These are phyloP conservation scores for Micoletzkya japonica DNA, from an alignment of 2,888 invertebrate genomes.

Conservation along the genomic window DNA sequence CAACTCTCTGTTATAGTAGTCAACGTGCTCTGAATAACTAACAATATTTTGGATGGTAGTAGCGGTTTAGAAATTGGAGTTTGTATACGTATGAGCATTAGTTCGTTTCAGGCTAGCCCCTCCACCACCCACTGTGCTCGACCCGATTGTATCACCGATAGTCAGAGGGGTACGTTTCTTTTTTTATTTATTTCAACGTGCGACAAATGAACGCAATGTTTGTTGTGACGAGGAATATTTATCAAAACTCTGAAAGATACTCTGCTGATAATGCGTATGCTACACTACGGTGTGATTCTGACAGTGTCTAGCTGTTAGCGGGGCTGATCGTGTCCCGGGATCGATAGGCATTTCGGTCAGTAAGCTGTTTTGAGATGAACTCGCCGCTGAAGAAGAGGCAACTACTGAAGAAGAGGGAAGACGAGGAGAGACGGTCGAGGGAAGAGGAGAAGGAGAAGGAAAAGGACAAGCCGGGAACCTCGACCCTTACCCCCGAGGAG, in stretches of 20 bases:
- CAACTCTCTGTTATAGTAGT: neutral
- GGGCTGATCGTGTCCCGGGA: no score
- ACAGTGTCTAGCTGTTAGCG: no score
- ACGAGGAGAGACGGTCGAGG: neutral
- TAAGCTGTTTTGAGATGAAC: neutral
- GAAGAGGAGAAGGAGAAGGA: neutral
- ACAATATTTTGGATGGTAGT: neutral
- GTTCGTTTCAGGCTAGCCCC: neutral
- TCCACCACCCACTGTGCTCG: neutral
- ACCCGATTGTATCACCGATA: conserved; percentile 25
- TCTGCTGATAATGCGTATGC: no score
- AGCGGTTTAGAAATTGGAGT: no score
- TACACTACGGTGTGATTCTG: no score
- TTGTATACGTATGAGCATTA: no score
- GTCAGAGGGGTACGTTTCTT: conserved; percentile 3
- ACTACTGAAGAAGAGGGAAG: conserved; percentile 2
- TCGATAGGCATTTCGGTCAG: neutral
- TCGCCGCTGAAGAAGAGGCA: neutral
- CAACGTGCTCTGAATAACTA: neutral
- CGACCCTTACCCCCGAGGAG: neutral
- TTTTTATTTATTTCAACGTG: neutral
- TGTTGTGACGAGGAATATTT: no score
- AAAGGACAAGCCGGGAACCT: neutral
- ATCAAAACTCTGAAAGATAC: no score
- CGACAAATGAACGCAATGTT: neutral